phyloP scores from a whole-genome alignment of 2,888 invertebrate genomes.

The Toxonevra muliebris region DNA sequence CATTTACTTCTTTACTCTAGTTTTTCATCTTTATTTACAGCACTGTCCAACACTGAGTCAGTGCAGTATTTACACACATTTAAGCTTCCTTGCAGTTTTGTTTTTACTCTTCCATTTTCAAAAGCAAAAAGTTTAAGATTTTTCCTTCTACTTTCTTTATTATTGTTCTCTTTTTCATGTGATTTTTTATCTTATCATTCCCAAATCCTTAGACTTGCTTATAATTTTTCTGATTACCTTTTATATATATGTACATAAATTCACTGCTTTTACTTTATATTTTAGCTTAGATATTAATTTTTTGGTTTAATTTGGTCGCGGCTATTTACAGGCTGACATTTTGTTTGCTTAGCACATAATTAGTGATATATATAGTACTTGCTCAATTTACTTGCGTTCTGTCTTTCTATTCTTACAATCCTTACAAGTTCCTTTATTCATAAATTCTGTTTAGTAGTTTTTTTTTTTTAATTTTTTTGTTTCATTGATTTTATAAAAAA shows the following conservation, averaged over 20 bases:
- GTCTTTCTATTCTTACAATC: background rate
- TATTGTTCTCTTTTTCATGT: too few species aligned
- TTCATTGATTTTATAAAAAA: background rate
- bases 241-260: slow-evolving; percentile 36
- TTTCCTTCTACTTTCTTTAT: too few species aligned
- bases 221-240: too few species aligned
- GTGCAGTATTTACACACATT: too few species aligned
- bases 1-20: too few species aligned
- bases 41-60: too few species aligned
- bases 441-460: slow-evolving; percentile 11
- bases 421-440: background rate
- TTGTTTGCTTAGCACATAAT: background rate
- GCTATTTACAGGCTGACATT: slow-evolving; percentile 49
- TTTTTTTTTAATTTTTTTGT: background rate
- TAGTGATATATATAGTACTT: background rate
- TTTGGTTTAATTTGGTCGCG: slow-evolving; percentile 46
- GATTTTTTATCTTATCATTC: too few species aligned
- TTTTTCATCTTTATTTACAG: too few species aligned
- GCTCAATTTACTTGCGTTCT: background rate
- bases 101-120: too few species aligned
- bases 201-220: too few species aligned
- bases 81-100: too few species aligned
- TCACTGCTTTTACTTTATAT: slow-evolving; percentile 39
- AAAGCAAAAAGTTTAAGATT: too few species aligned
- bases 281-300: slow-evolving; percentile 14